These are phyloP conservation scores for Gallinago nigripennis DNA, from an alignment of 2,797 vertebrate species.

Conservation along the genomic window DNA sequence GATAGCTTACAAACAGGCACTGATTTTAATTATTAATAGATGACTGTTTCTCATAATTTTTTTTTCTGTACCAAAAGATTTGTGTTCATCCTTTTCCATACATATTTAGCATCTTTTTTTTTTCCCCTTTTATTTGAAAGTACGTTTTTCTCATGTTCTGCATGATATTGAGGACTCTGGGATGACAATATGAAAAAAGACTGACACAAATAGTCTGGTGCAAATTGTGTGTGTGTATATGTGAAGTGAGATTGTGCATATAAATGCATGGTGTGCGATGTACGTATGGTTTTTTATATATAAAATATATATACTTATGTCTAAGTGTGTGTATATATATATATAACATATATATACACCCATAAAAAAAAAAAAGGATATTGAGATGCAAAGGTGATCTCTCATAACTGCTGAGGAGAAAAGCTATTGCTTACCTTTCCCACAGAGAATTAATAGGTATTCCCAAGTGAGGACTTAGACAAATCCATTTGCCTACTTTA, in stretches of 20 bases:
- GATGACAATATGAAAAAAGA: background rate
- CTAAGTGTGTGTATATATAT: background rate
- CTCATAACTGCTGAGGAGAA: background rate
- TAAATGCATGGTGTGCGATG: background rate
- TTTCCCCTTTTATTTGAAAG: background rate
- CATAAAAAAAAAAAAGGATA: background rate
- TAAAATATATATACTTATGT: background rate
- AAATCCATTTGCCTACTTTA: background rate
- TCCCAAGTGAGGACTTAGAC: background rate
- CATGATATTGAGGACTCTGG: background rate
- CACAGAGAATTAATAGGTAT: background rate
- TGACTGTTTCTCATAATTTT: background rate
- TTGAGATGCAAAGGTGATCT: background rate
- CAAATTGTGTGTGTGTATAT: background rate
- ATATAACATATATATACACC: too few species aligned
- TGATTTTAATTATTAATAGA: background rate
- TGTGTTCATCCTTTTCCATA: background rate
- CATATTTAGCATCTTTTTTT: background rate
- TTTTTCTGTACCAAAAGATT: background rate
- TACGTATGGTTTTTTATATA: background rate
- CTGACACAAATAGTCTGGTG: background rate
- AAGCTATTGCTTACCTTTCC: background rate
- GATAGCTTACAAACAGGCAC: background rate
- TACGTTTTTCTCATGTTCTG: background rate
- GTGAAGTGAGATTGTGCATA: background rate